Evolutionary conservation across 1,140 invertebrate genomes (phyloP).

Genomic region (Luehdorfia chinensis): DNA sequence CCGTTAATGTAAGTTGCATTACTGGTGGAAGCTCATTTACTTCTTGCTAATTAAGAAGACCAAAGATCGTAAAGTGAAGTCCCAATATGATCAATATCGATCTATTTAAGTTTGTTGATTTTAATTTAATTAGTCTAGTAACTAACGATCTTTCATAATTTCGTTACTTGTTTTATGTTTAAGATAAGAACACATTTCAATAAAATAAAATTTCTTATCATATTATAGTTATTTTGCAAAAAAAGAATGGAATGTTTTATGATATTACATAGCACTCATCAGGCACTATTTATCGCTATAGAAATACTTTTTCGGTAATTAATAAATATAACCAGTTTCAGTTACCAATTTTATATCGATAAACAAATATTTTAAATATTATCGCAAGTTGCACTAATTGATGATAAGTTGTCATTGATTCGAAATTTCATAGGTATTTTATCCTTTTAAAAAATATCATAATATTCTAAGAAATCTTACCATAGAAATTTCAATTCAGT

Average conservation of each 20-base stretch:
- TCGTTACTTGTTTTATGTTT: no score
- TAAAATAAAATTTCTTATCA: no score
- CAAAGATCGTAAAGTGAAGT: no score
- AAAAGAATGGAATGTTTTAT: slow-evolving; percentile 10
- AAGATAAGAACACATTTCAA: no score
- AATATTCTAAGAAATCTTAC: not conserved
- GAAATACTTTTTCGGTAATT: slow-evolving; percentile 11
- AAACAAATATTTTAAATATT: slow-evolving; percentile 1
- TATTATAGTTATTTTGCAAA: no score
- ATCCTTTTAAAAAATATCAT: slow-evolving; percentile 1
- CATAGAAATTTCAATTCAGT: slow-evolving; percentile 17
- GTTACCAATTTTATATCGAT: slow-evolving; percentile 2
- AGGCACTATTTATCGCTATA: not conserved
- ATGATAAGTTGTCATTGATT: slow-evolving; percentile 1
- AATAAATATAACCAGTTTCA: slow-evolving; percentile 1
- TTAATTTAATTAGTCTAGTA: no score
- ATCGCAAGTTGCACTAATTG: slow-evolving; percentile 10
- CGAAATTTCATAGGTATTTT: slow-evolving; percentile 5
- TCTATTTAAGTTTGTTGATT: no score
- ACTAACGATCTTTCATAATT: no score
- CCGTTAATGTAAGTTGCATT: not conserved
- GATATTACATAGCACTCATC: not conserved
- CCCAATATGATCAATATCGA: no score
- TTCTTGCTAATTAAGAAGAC: no score
- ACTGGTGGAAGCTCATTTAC: not conserved